Base-by-base conservation (phyloP, 2,888 invertebrate species). In the Nematopogon swammerdamellus region DNA sequence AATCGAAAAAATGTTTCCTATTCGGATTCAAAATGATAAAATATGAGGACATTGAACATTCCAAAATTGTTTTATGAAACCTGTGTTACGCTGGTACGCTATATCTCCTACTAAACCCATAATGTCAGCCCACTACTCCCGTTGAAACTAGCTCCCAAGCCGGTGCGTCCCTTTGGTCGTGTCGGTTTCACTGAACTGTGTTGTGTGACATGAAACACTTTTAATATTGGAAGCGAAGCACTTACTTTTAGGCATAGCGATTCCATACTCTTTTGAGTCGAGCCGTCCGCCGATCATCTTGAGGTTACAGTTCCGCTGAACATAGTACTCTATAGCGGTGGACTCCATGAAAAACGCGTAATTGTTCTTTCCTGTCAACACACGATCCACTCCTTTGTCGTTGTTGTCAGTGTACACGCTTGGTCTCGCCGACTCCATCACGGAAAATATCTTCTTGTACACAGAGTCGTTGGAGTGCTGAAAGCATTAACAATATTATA, bases 271-370 rank as follows among this genome's bases (percentile, higher is more conserved):
- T 51, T 79, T 96, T 46, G 90, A 89, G 64, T 96, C 95, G 49
- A 97, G 80, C 59, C 87, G 83, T 8, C 85, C 82, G 1, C 95
- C 92, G 29, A 92, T 85, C 80, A 89, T 87, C 52, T 82, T 88
- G 52, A 96, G 82, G 52, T 89, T 85, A 66, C 95, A 95, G 61
- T 90, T 82, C 54, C 89, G 81, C 65, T 92, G 89, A 54, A 86
- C 87, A 58, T 86, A 88, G 71, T 96, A 99, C 67, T 97, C 95
- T 58, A 98, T 88, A 19, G 91, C 88, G 1, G 95, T 90, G 29
- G 95, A 96, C 77, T 98, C 98, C 93, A 97, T 96, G 53, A 99
- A 85, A 66, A 93, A 98, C 2, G 96, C 97, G 68, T 92, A 98
- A 54, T 81, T 85, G 25, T 88, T 87, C 63, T 87, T 86, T 49